Evolutionary conservation across 2,888 invertebrate species (phyloP).

Genomic region (Heteropelma amictum): DNA sequence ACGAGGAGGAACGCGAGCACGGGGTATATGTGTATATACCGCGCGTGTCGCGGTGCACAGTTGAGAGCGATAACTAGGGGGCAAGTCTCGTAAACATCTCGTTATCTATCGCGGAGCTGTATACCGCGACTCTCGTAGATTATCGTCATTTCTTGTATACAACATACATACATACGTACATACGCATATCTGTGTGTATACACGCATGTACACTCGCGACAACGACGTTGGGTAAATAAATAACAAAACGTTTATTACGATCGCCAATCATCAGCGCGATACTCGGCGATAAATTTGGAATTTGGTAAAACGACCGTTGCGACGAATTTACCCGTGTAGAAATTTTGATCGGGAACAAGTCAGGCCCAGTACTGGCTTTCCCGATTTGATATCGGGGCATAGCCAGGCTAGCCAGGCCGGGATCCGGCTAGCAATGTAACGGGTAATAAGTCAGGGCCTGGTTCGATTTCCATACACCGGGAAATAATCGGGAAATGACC

Average conservation of each 20-base stretch:
- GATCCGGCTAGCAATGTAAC: too few species aligned
- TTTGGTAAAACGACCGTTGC: not conserved
- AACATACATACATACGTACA: too few species aligned
- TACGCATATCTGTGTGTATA: too few species aligned
- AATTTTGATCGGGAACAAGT: too few species aligned
- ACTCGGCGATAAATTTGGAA: not conserved
- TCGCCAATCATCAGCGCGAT: not conserved
- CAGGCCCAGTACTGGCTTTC: too few species aligned
- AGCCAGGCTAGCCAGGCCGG: too few species aligned
- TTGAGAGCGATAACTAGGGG: constrained; percentile 51
- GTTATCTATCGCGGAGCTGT: constrained; percentile 48
- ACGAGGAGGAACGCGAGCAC: not conserved
- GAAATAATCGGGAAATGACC: too few species aligned
- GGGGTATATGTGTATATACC: not conserved
- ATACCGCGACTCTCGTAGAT: constrained; percentile 43
- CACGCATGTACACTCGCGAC: too few species aligned
- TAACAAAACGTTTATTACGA: not conserved
- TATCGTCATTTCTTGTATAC: constrained; percentile 51
- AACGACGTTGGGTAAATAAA: not conserved
- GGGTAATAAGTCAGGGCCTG: too few species aligned
- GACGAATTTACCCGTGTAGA: too few species aligned
- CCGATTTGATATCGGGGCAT: too few species aligned
- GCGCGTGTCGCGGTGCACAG: constrained; percentile 11
- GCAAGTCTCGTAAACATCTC: constrained; percentile 53
- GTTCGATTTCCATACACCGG: too few species aligned